These are phyloP conservation scores for Phaedon cochleariae DNA, from an alignment of 2,888 invertebrate genomes.

Conservation along the genomic window DNA sequence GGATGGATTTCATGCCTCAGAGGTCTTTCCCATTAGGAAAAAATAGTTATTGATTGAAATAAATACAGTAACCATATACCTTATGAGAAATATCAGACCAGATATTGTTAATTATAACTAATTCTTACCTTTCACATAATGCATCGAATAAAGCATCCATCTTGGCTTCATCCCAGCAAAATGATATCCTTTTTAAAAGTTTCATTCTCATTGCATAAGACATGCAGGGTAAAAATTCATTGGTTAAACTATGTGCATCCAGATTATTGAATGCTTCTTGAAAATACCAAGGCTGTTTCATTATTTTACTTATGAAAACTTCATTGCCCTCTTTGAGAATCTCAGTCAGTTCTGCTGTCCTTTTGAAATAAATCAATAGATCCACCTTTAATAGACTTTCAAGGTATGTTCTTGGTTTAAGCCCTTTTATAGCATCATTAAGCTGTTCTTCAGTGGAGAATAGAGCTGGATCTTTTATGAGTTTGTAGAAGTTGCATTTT, in stretches of 20 bases:
- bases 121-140: conserved; percentile 39
- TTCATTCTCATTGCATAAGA: conserved; percentile 45
- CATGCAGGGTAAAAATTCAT: conserved; percentile 43
- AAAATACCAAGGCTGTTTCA: conserved; percentile 48
- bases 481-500: conserved; percentile 40
- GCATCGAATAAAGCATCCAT: conserved; percentile 43
- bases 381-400: conserved; percentile 46
- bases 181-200: conserved; percentile 41
- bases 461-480: conserved; percentile 28
- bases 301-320: conserved; percentile 41
- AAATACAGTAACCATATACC: too few relatives aligned
- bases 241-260: conserved; percentile 35
- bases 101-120: too few relatives aligned
- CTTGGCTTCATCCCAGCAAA: conserved; percentile 31
- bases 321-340: conserved; percentile 45
- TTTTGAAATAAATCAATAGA: conserved; percentile 43
- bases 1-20: too few relatives aligned
- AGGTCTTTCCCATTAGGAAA: too few relatives aligned
- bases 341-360: conserved; percentile 35
- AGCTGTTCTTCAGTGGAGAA: conserved; percentile 25
- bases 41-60: too few relatives aligned
- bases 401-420: conserved; percentile 43
- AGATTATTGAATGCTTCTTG: conserved; percentile 38
- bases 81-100: too few relatives aligned
- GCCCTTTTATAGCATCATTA: conserved; percentile 18